Evolutionary conservation across 2,888 invertebrate genomes (phyloP).

Genomic region (Diarsia rubi): DNA sequence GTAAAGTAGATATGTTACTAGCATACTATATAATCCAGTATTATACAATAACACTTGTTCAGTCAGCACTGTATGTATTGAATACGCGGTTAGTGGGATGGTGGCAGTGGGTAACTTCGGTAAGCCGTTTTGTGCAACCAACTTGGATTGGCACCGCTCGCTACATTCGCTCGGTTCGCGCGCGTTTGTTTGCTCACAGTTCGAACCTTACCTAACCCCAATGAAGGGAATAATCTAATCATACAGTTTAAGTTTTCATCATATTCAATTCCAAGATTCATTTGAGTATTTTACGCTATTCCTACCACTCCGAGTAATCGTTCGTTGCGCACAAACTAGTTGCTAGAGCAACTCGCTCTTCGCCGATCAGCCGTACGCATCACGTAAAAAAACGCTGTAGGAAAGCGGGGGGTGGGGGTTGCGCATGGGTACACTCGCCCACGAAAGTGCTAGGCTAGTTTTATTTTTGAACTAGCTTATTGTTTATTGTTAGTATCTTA

Average conservation of each 20-base stretch:
- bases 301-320: no score
- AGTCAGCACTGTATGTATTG: background rate
- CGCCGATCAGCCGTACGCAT: no score
- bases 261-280: no score
- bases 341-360: no score
- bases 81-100: background rate
- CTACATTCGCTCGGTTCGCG: background rate
- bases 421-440: no score
- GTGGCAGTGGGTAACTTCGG: background rate
- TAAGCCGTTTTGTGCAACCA: background rate
- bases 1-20: background rate
- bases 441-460: no score
- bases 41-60: background rate
- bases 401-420: no score
- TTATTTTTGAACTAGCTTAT: no score
- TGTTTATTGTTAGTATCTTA: no score
- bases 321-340: no score
- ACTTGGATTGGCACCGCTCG: background rate
- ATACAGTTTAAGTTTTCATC: background rate
- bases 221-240: background rate
- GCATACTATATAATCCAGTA: background rate
- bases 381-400: no score
- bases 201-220: background rate
- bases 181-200: background rate
- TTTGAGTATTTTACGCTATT: no score